These are phyloP conservation scores for Poeciliopsis gracilis DNA, from an alignment of 2,797 vertebrate genomes.

Conservation along the genomic window DNA sequence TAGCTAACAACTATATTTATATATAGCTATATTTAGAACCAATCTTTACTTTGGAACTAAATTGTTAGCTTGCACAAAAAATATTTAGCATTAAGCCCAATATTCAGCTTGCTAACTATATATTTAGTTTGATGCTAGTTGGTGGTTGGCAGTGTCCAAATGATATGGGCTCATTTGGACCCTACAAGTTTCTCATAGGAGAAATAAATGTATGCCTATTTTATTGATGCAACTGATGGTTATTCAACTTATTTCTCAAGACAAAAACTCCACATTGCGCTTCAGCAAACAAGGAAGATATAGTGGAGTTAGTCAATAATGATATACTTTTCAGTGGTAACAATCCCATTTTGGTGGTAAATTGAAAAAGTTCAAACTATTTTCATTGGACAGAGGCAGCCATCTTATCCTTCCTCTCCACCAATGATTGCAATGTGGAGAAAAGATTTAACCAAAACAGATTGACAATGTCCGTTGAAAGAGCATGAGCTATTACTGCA, in stretches of 20 bases:
- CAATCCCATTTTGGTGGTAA: not conserved
- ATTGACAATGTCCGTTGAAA: slow-evolving; percentile 3
- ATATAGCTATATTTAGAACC: too few relatives aligned
- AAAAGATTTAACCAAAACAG: not conserved
- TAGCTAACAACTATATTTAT: too few relatives aligned
- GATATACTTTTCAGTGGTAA: not conserved
- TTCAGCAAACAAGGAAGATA: not conserved
- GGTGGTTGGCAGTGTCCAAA: too few relatives aligned
- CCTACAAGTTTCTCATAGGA: not conserved
- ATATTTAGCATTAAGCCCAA: too few relatives aligned
- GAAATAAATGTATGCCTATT: not conserved
- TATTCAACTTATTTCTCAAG: not conserved
- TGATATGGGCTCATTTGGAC: too few relatives aligned
- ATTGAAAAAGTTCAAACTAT: not conserved
- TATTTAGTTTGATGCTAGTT: too few relatives aligned
- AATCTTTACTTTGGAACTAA: too few relatives aligned
- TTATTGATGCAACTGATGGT: not conserved
- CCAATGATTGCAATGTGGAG: not conserved
- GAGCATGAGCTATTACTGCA: not conserved
- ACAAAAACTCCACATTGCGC: not conserved
- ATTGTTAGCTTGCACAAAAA: too few relatives aligned
- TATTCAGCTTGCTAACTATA: too few relatives aligned
- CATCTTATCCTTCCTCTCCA: not conserved
- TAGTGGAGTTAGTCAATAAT: not conserved
- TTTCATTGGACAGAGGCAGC: not conserved